Evolutionary conservation across 53 echinoderm and acorn worm species (phyloP).

Genomic region (Holothuria scabra): DNA sequence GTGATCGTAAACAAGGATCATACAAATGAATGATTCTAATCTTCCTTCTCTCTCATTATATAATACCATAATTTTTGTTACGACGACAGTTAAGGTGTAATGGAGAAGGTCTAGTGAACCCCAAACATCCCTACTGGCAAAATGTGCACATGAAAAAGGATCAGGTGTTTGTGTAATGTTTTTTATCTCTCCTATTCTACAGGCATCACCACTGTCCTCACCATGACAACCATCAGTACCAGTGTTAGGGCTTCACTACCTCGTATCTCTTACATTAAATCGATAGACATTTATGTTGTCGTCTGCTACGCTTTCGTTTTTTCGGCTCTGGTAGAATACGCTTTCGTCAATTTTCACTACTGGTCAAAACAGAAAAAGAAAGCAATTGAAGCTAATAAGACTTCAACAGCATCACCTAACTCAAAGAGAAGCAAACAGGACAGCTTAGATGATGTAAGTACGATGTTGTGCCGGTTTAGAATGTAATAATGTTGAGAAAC

Average conservation of each 20-base stretch:
- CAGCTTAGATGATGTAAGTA: slow-evolving; percentile 42
- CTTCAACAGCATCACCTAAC: not conserved
- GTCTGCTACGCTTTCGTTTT: slow-evolving; percentile 98
- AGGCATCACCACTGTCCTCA: slow-evolving; percentile 97
- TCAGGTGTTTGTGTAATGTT: not conserved
- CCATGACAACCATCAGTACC: slow-evolving; percentile 98
- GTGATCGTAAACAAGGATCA: no score
- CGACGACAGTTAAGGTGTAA: no score
- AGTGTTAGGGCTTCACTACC: slow-evolving; percentile 90
- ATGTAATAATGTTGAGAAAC: no score
- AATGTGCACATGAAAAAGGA: not conserved
- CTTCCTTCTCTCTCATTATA: no score
- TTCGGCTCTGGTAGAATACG: slow-evolving; percentile 96
- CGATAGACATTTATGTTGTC: slow-evolving; percentile 98
- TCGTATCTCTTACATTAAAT: slow-evolving; percentile 97
- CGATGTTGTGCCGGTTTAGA: not conserved
- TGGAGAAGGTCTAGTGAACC: no score
- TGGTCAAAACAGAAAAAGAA: slow-evolving; percentile 93
- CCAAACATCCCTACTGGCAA: not conserved
- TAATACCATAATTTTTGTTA: no score
- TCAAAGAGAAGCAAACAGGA: slow-evolving; percentile 30
- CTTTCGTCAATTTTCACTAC: slow-evolving; percentile 94
- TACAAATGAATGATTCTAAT: no score
- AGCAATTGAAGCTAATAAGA: slow-evolving; percentile 56
- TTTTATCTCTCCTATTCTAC: not conserved